Evolutionary conservation across 2,888 invertebrate genomes (phyloP).

Genomic region (Parascotia fuliginaria): DNA sequence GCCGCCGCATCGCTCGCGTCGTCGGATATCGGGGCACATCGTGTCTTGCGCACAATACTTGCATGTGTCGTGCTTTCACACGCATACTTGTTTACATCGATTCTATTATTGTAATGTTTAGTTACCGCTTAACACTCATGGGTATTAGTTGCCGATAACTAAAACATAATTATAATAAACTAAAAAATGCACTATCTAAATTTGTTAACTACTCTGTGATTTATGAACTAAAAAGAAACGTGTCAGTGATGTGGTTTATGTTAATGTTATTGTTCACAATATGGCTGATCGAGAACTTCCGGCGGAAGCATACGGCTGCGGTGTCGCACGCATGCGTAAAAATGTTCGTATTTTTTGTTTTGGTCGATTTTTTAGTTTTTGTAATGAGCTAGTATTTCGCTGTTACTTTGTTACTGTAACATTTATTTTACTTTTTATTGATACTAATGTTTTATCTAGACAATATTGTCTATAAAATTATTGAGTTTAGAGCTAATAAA

Average conservation of each 20-base stretch:
- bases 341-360: conserved; percentile 68
- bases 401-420: background rate
- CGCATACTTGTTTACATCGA: conserved; percentile 53
- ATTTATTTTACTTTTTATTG: no score
- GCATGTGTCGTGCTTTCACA: conserved; percentile 56
- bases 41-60: conserved; percentile 43
- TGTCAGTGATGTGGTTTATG: conserved; percentile 74
- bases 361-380: conserved; percentile 3
- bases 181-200: conserved; percentile 27
- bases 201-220: conserved; percentile 35
- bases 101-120: conserved; percentile 48
- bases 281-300: conserved; percentile 77
- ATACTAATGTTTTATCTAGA: no score
- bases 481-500: no score
- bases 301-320: conserved; percentile 68
- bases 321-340: conserved; percentile 71
- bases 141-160: conserved; percentile 16
- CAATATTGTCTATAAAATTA: no score
- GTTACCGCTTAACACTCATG: conserved; percentile 39
- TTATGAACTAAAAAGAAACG: conserved; percentile 33
- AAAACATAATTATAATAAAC: background rate
- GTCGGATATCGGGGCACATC: conserved; percentile 36
- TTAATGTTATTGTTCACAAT: conserved; percentile 73
- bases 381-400: conserved; percentile 2
- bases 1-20: conserved; percentile 19